Evolutionary conservation across 1,140 invertebrate species (phyloP).

Genomic region (Euglossa dilemma): DNA sequence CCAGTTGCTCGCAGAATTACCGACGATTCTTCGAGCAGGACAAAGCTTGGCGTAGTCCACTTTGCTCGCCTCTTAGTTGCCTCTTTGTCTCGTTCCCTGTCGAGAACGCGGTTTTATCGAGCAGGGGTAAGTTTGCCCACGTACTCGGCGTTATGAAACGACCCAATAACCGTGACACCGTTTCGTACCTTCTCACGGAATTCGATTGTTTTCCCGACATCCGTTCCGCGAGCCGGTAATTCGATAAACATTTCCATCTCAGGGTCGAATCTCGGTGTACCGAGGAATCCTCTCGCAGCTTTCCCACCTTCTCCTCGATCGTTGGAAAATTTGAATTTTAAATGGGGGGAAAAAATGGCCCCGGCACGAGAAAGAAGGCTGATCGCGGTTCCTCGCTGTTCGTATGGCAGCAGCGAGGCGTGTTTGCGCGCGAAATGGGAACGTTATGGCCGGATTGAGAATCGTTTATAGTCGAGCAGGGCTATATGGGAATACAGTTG

Average conservation of each 20-base stretch:
- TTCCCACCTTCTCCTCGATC: too few species aligned
- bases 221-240: neutral
- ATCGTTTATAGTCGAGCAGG: conserved; percentile 26
- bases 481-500: conserved; percentile 3
- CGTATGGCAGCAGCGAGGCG: neutral
- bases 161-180: conserved; percentile 52
- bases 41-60: neutral
- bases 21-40: neutral
- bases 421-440: conserved; percentile 16
- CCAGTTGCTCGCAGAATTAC: neutral
- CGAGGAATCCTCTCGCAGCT: neutral
- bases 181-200: conserved; percentile 16
- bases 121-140: neutral
- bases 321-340: neutral
- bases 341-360: neutral
- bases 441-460: conserved; percentile 21
- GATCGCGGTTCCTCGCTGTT: neutral
- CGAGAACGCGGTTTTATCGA: neutral
- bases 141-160: conserved; percentile 5
- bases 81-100: neutral
- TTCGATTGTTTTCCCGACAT: neutral
- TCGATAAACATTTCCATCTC: too few species aligned
- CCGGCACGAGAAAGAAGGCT: neutral
- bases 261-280: neutral
- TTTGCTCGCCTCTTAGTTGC: neutral